Percentiles rank a stretch among this genome's conserved stretches.
These are phyloP conservation scores for Drosophila macrospina DNA, from an alignment of 2,888 invertebrate species.

Conservation along the genomic window DNA sequence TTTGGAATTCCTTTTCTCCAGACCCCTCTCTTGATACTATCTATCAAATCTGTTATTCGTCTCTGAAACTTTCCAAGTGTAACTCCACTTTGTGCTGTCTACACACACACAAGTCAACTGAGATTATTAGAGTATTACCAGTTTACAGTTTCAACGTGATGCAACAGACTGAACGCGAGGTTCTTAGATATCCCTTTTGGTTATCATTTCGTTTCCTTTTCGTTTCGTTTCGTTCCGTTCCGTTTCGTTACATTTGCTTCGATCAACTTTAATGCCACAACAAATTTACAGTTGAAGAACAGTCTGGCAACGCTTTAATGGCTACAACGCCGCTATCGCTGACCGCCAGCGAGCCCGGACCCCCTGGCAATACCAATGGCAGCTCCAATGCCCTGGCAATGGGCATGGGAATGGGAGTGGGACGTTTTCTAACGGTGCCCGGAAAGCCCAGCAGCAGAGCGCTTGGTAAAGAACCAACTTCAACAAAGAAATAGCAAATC, in stretches of 20 bases:
- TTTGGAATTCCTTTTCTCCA: background rate
- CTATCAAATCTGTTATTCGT: background rate
- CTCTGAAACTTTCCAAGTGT: background rate
- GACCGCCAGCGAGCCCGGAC: conserved; percentile 79
- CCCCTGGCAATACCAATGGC: conserved; percentile 68
- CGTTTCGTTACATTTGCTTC: too few species aligned
- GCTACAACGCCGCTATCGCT: conserved; percentile 81
- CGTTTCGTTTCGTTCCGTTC: background rate
- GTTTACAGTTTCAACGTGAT: conserved; percentile 19
- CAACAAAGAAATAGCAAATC: conserved; percentile 6
- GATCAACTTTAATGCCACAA: conserved; percentile 29
- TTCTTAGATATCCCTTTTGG: conserved; percentile 10
- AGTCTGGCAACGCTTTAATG: conserved; percentile 72
- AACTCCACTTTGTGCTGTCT: conserved; percentile 30
- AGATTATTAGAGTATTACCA: background rate
- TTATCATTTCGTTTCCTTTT: conserved; percentile 7
- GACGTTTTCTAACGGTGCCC: conserved; percentile 85
- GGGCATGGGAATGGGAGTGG: conserved; percentile 80
- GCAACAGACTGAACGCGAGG: conserved; percentile 31
- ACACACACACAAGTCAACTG: background rate
- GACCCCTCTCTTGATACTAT: conserved; percentile 1
- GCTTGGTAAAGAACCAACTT: conserved; percentile 67
- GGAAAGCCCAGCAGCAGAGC: conserved; percentile 82
- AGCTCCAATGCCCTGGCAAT: conserved; percentile 79
- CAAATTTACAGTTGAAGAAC: conserved; percentile 85